Base-by-base conservation (phyloP, 2,797 vertebrate species). In the Lepus oiostolus region DNA sequence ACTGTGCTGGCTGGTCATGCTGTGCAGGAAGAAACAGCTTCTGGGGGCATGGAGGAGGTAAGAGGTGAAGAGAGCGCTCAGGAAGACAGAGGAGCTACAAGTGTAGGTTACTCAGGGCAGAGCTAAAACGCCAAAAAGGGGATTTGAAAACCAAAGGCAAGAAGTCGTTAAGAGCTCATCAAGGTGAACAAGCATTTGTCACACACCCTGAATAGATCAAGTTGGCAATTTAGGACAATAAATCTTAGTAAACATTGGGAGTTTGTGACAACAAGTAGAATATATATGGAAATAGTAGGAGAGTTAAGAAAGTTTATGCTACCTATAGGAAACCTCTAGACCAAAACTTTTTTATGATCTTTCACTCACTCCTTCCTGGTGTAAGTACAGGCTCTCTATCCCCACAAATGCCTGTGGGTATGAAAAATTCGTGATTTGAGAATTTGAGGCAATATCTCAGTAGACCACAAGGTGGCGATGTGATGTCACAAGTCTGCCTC, bases 391-490 rank as follows among this genome's bases (percentile, higher is more conserved):
- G 26, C 47, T 1, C 0, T 2, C 0, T 9, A n/a, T 17, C 6
- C 32, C 38, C 62, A 35, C 76, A 87, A 17, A 77, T 79, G 65
- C 62, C 58, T 26, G 17, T n/a, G 62, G 65, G 60, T 85, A 76
- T 93, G 90, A 72, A 82, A 77, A 91, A 81, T 12, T n/a, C 47
- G 8, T 0, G 10, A 24, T 42, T 75, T 22, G 67, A 62, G 79
- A 42, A 28, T 50, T 65, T 8, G 38, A 67, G 88, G 93, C 90
- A 96, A 96, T 97, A 92, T 67, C 84, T 75, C 4, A 3, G 50
- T 85, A 94, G 90, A 81, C 96, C 97, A 97, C 97, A 96, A 97
- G 97, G 93, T 97, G 97, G 97, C 77, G 74, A 92, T 97, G 77
- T 94, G 84, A 95, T 89, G 88, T 96, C 97, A 97, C 83, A 60